Evolutionary conservation across 2,113 vertebrate species (phyloP).

Genomic region (Podarcis cretensis): DNA sequence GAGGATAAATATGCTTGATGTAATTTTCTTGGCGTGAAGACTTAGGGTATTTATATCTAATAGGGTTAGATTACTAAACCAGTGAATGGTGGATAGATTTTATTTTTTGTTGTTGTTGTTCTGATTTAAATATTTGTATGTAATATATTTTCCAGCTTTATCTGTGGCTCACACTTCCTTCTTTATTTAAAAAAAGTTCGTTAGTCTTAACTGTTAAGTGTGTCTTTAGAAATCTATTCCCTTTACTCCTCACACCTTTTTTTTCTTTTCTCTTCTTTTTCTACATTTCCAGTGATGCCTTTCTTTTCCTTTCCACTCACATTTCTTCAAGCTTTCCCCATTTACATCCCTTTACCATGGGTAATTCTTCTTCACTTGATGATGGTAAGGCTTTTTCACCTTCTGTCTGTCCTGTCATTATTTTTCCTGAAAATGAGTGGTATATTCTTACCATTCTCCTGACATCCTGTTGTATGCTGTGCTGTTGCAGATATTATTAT

Average conservation of each 20-base stretch:
- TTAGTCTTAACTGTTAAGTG: constrained; percentile 34
- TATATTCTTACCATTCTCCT: constrained; percentile 23
- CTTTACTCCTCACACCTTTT: constrained; percentile 63
- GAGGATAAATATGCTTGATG: not conserved
- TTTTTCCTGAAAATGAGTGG: constrained; percentile 32
- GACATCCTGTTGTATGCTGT: not conserved
- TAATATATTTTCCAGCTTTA: constrained; percentile 23
- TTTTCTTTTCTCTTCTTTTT: constrained; percentile 65
- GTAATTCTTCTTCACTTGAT: constrained; percentile 73
- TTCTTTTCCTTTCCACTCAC: constrained; percentile 72
- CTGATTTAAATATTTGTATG: not conserved
- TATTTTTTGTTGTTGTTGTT: not conserved
- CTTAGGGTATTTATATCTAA: not conserved
- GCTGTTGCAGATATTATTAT: not conserved
- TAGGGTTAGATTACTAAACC: not conserved
- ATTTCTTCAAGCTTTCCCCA: constrained; percentile 73
- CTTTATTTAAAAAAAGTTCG: not conserved
- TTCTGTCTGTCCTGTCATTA: constrained; percentile 57
- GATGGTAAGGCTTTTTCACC: constrained; percentile 67
- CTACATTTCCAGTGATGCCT: constrained; percentile 71
- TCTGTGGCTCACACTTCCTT: constrained; percentile 26
- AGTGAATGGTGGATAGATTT: not conserved
- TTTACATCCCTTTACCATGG: constrained; percentile 73
- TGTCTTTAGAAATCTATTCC: constrained; percentile 40
- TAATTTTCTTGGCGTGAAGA: constrained; percentile 8